Base-by-base conservation (phyloP, 1,140 invertebrate species). In the Branchinecta lindahli region DNA sequence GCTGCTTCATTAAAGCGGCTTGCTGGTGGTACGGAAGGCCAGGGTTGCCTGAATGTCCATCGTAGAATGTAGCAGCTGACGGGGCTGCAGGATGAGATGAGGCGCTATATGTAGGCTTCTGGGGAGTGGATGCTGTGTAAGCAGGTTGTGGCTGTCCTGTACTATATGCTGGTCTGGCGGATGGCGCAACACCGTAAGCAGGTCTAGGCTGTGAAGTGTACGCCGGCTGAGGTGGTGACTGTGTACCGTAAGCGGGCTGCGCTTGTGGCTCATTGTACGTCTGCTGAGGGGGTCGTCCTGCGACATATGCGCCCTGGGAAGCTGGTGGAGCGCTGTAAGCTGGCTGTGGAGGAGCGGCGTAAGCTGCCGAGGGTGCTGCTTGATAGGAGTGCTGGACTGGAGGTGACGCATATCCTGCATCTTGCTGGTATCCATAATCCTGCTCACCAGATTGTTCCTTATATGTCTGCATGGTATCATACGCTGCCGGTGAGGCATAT, bases 401-500 rank as follows among this genome's bases (percentile, higher is more conserved):
- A 15, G 12, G 12, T 15, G 52, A 15, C 6, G 12, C 52, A 20
- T 61, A 61, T 61, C 52, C 52, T 15, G 52, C 52, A 15, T 61
- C 12, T 61, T 12, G 52, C 52, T 61, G 52, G 18, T 61, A 61
- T 15, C 18, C 18, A 15, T 61, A 15, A 61, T 12, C 12, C 52
- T 61, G 52, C 18, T 6, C 12, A 61, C 12, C 12, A 20, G 52
- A 61, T 15, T 61, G 52, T 15, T 61, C 52, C 18, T 61, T 61
- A 20, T 61, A 61, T 6, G 52, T 15, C 52, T 61, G 52, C 52
- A 61, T 12, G 12, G 52, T 61, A 6, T 61, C 52, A 61, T 61
- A 61, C 18, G 52, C 52, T 15, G 52, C n/a, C 18, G 70, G 68
- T 45, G 65, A 12, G 5, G 70, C 65, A 12, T 52, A 15, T 52